phyloP scores from a whole-genome alignment of 2,797 vertebrate genomes.

The Lutjanus campechanus region DNA sequence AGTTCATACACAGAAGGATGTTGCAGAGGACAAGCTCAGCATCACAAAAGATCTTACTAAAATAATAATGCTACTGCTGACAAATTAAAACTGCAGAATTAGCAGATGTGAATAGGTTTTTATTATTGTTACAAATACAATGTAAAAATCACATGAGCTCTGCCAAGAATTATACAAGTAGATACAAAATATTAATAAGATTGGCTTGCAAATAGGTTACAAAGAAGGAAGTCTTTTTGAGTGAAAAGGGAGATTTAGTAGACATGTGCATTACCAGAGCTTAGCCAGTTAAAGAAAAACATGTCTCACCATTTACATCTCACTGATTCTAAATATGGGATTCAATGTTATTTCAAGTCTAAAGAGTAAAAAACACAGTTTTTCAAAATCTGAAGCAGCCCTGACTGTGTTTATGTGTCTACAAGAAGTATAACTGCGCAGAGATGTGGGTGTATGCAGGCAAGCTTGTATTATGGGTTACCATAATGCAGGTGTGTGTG shows the following conservation, averaged over 20 bases:
- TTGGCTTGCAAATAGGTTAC: slow-evolving; percentile 54
- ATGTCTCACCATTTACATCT: slow-evolving; percentile 33
- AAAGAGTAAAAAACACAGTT: background rate
- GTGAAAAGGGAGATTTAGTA: slow-evolving; percentile 62
- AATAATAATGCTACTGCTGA: slow-evolving; percentile 58
- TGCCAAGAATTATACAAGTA: slow-evolving; percentile 41
- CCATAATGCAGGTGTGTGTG: slow-evolving; percentile 37
- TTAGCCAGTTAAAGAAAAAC: slow-evolving; percentile 48
- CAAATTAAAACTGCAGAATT: slow-evolving; percentile 59
- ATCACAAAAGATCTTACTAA: slow-evolving; percentile 30
- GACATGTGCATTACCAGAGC: slow-evolving; percentile 47
- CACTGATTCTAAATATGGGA: slow-evolving; percentile 3
- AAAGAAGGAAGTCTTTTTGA: slow-evolving; percentile 51
- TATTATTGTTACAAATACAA: slow-evolving; percentile 41
- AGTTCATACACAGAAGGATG: background rate
- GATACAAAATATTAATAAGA: slow-evolving; percentile 50
- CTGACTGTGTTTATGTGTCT: slow-evolving; percentile 19
- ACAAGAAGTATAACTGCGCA: slow-evolving; percentile 10
- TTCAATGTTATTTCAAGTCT: slow-evolving; percentile 7
- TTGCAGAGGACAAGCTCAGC: slow-evolving; percentile 47
- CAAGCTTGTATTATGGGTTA: slow-evolving; percentile 48
- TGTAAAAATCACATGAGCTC: slow-evolving; percentile 54
- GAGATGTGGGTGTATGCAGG: slow-evolving; percentile 17
- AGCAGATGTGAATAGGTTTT: slow-evolving; percentile 49
- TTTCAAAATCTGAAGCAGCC: slow-evolving; percentile 8